phyloP scores from a whole-genome alignment of 2,888 invertebrate species.

The Ormyrus pomaceus region DNA sequence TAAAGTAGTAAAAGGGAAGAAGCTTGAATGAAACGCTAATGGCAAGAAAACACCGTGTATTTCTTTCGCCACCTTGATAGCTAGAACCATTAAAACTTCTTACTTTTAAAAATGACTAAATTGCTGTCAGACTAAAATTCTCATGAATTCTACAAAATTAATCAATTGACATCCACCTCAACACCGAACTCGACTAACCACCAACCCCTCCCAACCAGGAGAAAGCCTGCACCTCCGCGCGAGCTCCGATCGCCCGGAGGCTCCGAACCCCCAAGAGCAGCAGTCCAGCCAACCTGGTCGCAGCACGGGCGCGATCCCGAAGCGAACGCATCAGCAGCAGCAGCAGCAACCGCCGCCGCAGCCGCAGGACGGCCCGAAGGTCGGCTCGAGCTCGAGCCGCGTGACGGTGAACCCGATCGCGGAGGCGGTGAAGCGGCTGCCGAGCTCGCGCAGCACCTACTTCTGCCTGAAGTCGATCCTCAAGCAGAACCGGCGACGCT shows the following conservation, averaged over 20 bases:
- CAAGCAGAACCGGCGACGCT: constrained; percentile 69
- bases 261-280: not conserved
- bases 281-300: not conserved
- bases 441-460: constrained; percentile 68
- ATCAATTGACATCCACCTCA: too few species aligned
- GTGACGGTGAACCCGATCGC: constrained; percentile 68
- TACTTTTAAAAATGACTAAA: too few species aligned
- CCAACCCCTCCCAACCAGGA: not conserved
- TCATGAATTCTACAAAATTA: too few species aligned
- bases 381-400: constrained; percentile 51
- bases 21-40: too few species aligned
- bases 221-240: constrained; percentile 19
- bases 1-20: too few species aligned
- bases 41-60: too few species aligned
- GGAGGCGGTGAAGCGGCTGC: constrained; percentile 61
- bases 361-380: too few species aligned
- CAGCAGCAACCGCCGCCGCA: too few species aligned
- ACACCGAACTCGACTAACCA: too few species aligned
- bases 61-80: too few species aligned
- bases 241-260: not conserved
- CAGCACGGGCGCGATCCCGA: constrained; percentile 67
- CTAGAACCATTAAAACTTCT: too few species aligned
- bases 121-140: too few species aligned
- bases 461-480: constrained; percentile 72
- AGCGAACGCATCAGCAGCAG: constrained; percentile 49